Evolutionary conservation across 1,140 invertebrate genomes (phyloP).

Genomic region (Brachionus sp.): DNA sequence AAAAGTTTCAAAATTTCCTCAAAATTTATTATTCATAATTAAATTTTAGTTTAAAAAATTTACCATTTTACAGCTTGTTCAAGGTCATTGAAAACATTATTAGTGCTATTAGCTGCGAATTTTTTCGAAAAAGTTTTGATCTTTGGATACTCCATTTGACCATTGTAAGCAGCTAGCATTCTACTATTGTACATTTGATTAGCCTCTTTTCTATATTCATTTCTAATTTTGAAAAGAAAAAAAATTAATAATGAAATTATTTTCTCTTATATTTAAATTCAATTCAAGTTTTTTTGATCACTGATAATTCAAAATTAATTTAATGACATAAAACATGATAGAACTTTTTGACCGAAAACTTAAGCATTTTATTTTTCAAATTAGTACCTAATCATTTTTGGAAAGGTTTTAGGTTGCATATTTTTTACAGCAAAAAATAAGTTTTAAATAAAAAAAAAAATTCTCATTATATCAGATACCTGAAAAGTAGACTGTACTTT

Average conservation of each 20-base stretch:
- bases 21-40: not conserved
- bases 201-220: slow-evolving; percentile 57
- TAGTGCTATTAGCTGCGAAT: slow-evolving; percentile 54
- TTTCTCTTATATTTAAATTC: not conserved
- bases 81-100: slow-evolving; percentile 59
- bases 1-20: no score
- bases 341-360: no score
- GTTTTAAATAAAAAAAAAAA: no score
- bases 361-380: no score
- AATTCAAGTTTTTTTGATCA: not conserved
- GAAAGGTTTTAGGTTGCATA: no score
- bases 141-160: slow-evolving; percentile 57
- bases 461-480: no score
- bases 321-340: no score
- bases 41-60: not conserved
- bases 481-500: no score
- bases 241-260: not conserved
- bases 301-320: no score
- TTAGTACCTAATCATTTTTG: no score
- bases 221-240: slow-evolving; percentile 49
- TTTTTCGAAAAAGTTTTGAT: slow-evolving; percentile 58
- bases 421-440: no score
- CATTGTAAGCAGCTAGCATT: slow-evolving; percentile 56
- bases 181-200: slow-evolving; percentile 55
- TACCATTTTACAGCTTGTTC: slow-evolving; percentile 58